Evolutionary conservation across 2,888 invertebrate species (phyloP), one percentile per base, ranked within the genome.

Genomic region (Drosophila yooni): DNA sequence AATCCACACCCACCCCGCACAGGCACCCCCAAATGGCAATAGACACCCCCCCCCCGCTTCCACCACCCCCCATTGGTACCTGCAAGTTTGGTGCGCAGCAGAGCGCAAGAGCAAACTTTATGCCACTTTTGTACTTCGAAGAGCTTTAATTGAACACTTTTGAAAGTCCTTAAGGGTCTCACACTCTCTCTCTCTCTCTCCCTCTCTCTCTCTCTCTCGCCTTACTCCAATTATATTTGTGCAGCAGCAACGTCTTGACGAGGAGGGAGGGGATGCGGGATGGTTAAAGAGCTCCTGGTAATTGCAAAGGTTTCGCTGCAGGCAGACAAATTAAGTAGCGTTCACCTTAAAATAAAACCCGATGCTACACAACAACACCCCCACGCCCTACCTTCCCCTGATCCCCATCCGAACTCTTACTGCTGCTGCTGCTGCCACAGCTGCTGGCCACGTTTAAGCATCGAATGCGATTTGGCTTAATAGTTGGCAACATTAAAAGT

Each of bases 121-220:
- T 75, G 84, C 88, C 89, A 89, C 84, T 89, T 81, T 83, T 88
- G 83, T 82, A 79, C 76, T 73, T 69, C 89, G 70, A 79, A 84
- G 79, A 89, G 84, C 89, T 84, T 84, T 85, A 84, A 84, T 84
- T 89, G 89, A 84, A 89, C 88, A 70, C 82, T 84, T 85, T 88
- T 81, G 74, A 84, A 84, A 89, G 89, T 89, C 85, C 84, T 84
- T 73, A 65, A 87, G 89, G 82, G 79, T 73, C 72, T 63, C 62
- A 53, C 38, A n/a, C 64, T 48, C n/a, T 33, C n/a, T 5, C 40
- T 5, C 15, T 10, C 36, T 2, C 29, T 15, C 5, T 1, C 27
- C 6, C n/a, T n/a, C n/a, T n/a, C 0, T 29, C 15, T 13, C 34
- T 36, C 21, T 36, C 27, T 36, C 29, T 38, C 29, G 7, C 18